Evolutionary conservation across 2,797 vertebrate species (phyloP), one percentile per base, ranked within the genome.

Genomic region (Enteromius viviparus): DNA sequence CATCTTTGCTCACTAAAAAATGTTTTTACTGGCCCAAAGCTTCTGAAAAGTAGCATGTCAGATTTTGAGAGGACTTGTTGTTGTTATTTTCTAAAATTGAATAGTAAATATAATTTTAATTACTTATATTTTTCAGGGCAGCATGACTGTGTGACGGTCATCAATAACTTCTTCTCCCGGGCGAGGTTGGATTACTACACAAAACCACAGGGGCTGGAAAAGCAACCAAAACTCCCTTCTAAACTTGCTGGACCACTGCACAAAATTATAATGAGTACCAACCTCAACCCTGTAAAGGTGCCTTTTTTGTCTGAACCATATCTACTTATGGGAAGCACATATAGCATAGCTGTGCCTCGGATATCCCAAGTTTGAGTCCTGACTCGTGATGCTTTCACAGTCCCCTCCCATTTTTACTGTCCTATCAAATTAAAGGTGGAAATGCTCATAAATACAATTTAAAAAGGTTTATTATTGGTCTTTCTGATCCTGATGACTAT

Each of bases 131-230:
- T 42, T 64, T 49, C 89, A 99, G 98, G 98, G 64, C 98, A 99
- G 78, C 98, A 99, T 80, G 98, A 99, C 86, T 99, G 98, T 51
- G 98, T 99, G 87, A 99, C 98, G 0, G 94, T 98, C 81, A 99
- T 99, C 93, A 99, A 99, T 92, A 99, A 98, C 91, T 99, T 98
- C 93, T 99, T 99, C 89, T 97, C 98, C 3, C 96, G 98, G 17
- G 96, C 97, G 88, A 95, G 95, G 80, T 91, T 99, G 88, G 97
- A 99, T 87, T 99, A 99, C 90, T 99, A 99, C 88, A 97, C 97
- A 64, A 98, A 96, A 87, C 88, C 94, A 3, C 98, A 99, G 92
- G 98, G 98, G 68, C 88, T 99, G 87, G 97, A 98, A 92, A 98
- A 97, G 90, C 97, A 98, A 70, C 96, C 98, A 2, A 99, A 98